These are phyloP conservation scores for Isotomurus palustris DNA, from an alignment of 2,888 invertebrate genomes.

Conservation along the genomic window DNA sequence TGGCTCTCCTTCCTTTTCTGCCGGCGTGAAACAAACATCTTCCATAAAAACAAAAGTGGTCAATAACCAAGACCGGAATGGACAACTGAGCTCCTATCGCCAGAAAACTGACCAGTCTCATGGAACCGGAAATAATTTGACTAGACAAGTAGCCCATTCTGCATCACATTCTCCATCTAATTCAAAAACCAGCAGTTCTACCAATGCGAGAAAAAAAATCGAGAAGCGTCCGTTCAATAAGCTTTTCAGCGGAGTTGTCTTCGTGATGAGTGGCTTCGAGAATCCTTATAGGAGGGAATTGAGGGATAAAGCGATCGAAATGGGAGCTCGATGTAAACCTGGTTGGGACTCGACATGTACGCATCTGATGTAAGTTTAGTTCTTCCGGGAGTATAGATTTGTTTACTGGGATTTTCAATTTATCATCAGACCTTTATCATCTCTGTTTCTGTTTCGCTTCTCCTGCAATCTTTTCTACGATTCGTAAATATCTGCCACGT, in stretches of 20 bases:
- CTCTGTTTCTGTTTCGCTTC: too few species aligned
- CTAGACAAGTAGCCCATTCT: not conserved
- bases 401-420: too few species aligned
- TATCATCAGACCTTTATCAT: too few species aligned
- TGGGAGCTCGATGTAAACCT: constrained; percentile 73
- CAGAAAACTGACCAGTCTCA: not conserved
- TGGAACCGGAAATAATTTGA: not conserved
- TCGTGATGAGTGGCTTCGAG: constrained; percentile 82
- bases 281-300: constrained; percentile 70
- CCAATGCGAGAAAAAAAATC: constrained; percentile 15
- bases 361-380: constrained; percentile 71
- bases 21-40: not conserved
- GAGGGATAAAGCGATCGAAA: constrained; percentile 62
- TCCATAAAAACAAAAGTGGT: constrained; percentile 8
- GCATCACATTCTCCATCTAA: not conserved
- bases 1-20: not conserved
- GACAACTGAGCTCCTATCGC: not conserved
- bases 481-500: too few species aligned
- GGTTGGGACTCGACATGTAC: constrained; percentile 74
- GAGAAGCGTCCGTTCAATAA: constrained; percentile 56
- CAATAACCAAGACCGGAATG: constrained; percentile 5
- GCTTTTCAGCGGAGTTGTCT: constrained; percentile 62
- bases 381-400: too few species aligned
- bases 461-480: too few species aligned
- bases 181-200: constrained; percentile 7